Evolutionary conservation across 2,888 invertebrate species (phyloP), one percentile per base, ranked within the genome.

Genomic region (Plebejus melissa): DNA sequence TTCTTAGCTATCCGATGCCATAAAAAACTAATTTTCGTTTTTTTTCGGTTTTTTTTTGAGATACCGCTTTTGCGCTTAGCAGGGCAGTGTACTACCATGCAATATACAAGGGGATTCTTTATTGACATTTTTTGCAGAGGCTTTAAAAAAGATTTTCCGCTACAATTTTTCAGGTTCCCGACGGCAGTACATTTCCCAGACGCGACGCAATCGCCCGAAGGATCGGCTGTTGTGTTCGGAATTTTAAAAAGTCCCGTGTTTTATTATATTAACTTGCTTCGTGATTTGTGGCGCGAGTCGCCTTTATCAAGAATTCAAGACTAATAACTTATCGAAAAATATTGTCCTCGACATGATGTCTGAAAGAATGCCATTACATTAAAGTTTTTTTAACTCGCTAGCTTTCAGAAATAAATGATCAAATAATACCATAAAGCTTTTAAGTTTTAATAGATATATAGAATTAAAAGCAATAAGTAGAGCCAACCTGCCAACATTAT

Each of bases 171-270:
- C 69, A 74, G 69, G 74, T 46, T 50, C 46, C 46, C 60, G 46
- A 69, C 46, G 60, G 50, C 28, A 65, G 32, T 46, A 60, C 46
- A 74, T 65, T 60, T 32, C 65, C 28, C 74, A 74, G 58, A 60
- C 74, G 74, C 60, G 65, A 69, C 75, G 60, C 77, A 77, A 76
- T 77, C 74, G 74, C 60, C 74, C 77, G 76, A 50, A 77, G 77
- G 65, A 72, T 74, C 71, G 72, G 13, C 65, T 46, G 72, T 41
- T 58, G 46, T 74, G 77, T 65, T 74, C 74, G 58, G 77, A 77
- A 77, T 77, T 74, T 72, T 76, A 77, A 77, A 72, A 46, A 69
- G 76, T 75, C 69, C 38, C 50, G 32, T 74, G 60, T 60, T 76
- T 65, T 76, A 72, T 74, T 74, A 58, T 75, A 70, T 57, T 69